Conservation (phyloP, 2,797 vertebrate genomes). For the Cuniculus paca region DNA sequence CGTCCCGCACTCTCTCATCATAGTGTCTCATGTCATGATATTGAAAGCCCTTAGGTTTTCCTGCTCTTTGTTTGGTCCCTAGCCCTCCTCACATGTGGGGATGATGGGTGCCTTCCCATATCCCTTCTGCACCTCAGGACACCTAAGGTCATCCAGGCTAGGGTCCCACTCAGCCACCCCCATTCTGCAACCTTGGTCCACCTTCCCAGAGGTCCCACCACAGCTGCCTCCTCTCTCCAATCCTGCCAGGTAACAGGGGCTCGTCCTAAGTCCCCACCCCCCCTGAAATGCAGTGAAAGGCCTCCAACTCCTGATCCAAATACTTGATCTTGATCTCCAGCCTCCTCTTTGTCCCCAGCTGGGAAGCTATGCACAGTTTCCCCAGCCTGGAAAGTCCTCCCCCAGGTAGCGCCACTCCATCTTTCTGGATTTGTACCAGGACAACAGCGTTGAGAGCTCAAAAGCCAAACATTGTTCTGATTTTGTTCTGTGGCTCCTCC, state of each 20-base stretch:
- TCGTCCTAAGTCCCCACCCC: not conserved
- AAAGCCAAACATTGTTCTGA: not conserved
- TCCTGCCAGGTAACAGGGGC: not conserved
- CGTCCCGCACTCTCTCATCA: not conserved
- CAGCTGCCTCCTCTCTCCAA: not conserved
- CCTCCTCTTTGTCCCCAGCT: not conserved
- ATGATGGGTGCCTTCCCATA: not conserved
- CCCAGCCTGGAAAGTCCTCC: not conserved
- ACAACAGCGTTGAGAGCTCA: not conserved
- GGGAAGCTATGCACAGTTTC: not conserved
- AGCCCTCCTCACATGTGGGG: not conserved
- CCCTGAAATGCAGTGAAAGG: not conserved
- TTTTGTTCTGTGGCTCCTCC: not conserved
- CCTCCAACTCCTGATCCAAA: not conserved
- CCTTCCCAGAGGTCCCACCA: too few relatives aligned
- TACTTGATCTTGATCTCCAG: not conserved
- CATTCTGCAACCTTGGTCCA: too few relatives aligned
- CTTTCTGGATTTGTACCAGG: not conserved
- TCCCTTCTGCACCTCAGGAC: not conserved
- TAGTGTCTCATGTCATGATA: accelerated
- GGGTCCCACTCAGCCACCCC: not conserved
- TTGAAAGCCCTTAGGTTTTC: not conserved
- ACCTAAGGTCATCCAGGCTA: not conserved
- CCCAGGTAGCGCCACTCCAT: not conserved
- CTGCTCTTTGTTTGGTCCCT: not conserved